Evolutionary conservation across 1,140 invertebrate genomes (phyloP).

Genomic region (Leptinotarsa defecta): DNA sequence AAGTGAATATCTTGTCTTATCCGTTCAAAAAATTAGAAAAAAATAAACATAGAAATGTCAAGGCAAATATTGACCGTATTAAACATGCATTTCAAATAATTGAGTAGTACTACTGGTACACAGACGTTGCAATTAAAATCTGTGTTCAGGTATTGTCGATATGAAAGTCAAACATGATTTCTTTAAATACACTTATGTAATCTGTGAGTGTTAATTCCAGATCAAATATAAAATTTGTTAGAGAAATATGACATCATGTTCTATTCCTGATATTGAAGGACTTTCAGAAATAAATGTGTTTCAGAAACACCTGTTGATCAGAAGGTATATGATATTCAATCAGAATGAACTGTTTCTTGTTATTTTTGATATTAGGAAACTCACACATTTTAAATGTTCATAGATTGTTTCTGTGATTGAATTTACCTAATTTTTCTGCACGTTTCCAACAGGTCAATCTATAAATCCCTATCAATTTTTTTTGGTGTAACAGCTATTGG

Average conservation of each 20-base stretch:
- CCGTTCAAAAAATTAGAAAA: no score
- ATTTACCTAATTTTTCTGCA: neutral
- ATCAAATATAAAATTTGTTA: neutral
- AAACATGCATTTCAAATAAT: neutral
- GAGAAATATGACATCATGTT: slow-evolving; percentile 4
- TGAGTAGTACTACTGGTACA: neutral
- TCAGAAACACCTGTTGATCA: slow-evolving; percentile 9
- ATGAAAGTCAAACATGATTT: neutral
- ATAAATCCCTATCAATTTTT: slow-evolving; percentile 44
- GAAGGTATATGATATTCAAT: no score
- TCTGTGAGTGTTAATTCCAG: neutral
- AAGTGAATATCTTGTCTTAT: neutral
- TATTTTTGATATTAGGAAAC: no score
- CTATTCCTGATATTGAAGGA: slow-evolving; percentile 6
- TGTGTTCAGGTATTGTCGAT: neutral
- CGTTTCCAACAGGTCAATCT: slow-evolving; percentile 34
- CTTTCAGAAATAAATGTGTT: neutral
- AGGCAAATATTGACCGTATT: neutral
- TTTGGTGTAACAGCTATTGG: slow-evolving; percentile 58
- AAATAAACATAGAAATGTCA: neutral
- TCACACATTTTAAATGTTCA: no score
- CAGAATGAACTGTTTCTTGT: no score
- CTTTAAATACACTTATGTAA: neutral
- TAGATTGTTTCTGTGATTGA: neutral
- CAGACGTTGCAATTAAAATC: neutral